Evolutionary conservation across 2,888 invertebrate genomes (phyloP), one percentile per base, ranked within the genome.

Genomic region (Dendrolimus houi): DNA sequence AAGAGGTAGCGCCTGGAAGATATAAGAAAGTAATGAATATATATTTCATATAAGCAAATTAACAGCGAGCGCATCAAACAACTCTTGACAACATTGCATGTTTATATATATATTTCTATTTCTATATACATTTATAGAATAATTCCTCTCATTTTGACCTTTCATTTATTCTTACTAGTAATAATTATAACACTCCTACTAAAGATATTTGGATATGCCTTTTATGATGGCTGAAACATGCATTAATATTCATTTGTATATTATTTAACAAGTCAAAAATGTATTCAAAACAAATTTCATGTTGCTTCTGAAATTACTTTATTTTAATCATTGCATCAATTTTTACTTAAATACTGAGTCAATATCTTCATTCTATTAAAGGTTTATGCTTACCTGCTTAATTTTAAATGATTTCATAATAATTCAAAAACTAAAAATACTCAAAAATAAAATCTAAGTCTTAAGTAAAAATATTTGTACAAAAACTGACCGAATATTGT

Each of bases 61-160:
- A 62, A 55, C 64, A 59, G 62, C 17, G 72, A 75, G 74, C 66
- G 8, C 47, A 47, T 70, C 69, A 71, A 75, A 74, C 67, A 67
- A 74, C 69, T 71, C 73, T 72, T 71, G 70, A 82, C 66, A 70
- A 72, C 72, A 76, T 73, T 72, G 77, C 74, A 77, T 70, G 70
- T 74, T 77, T 71, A 75, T 68, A 70, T 64, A 29, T 29, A 29
- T 29, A 29, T 69, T 69, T 69, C 75, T 85, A 80, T 81, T 69
- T 70, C 79, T 88, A 87, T 88, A 66, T 88, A 88, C 87, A 87
- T 77, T 83, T 83, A 83, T 70, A 80, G 81, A 81, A 86, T 87
- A 88, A 81, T 88, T 89, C 87, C 88, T 90, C 88, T 88, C 88
- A 81, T 87, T 79, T 87, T 89, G 88, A 89, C 89, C 88, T 88